Conservation (phyloP, 2,888 invertebrate genomes). For the Zygogramma bicolorata region DNA sequence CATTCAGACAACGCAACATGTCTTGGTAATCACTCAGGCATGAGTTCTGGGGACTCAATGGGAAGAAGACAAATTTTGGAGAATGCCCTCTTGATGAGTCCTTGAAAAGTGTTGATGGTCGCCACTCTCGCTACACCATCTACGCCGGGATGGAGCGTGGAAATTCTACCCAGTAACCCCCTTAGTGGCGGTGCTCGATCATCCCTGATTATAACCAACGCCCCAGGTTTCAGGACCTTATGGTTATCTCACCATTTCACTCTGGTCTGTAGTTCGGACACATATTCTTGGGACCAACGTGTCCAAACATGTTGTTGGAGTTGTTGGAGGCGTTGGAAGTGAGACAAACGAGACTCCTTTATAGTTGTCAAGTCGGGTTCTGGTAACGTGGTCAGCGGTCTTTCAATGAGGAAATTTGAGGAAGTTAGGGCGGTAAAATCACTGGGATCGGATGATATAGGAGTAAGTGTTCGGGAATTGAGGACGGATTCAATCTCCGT, state of each 20-base stretch:
- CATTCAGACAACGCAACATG: too few species aligned
- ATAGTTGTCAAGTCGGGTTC: conserved; percentile 34
- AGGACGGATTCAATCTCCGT: too few species aligned
- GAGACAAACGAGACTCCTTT: conserved; percentile 29
- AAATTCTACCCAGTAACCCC: conserved; percentile 2
- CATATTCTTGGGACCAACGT: conserved; percentile 48
- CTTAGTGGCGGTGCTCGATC: conserved; percentile 5
- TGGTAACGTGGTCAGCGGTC: conserved; percentile 38
- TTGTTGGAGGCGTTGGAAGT: conserved; percentile 48
- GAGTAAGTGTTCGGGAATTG: too few species aligned
- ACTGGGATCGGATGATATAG: too few species aligned
- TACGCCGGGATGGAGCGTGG: conserved; percentile 6
- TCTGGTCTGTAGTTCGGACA: conserved; percentile 36
- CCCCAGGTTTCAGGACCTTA: conserved; percentile 36
- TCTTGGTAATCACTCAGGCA: too few species aligned
- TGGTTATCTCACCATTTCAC: too few species aligned
- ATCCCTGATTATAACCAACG: conserved; percentile 11
- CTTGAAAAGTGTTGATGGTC: background rate
- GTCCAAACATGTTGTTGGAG: conserved; percentile 48
- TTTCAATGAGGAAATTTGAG: conserved; percentile 50
- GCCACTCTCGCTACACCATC: conserved; percentile 8
- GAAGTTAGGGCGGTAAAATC: conserved; percentile 48
- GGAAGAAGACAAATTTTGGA: too few species aligned
- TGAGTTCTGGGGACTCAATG: too few species aligned
- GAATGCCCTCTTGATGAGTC: background rate